Evolutionary conservation across 2,797 vertebrate genomes (phyloP).

Genomic region (Coilia nasus): DNA sequence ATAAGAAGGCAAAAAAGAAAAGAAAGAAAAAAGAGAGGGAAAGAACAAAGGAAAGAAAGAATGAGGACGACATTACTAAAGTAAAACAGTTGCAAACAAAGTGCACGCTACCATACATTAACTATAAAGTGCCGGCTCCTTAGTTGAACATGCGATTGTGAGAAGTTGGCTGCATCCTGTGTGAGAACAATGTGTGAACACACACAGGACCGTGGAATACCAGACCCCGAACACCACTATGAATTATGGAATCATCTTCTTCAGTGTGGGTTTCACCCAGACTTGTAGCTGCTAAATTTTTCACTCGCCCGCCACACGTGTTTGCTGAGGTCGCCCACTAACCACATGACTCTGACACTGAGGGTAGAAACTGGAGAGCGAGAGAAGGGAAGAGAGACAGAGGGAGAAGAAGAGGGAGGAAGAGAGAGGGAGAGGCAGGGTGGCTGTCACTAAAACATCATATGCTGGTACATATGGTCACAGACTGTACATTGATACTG

Average conservation of each 20-base stretch:
- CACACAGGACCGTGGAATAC: background rate
- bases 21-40: no score
- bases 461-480: slow-evolving; percentile 1
- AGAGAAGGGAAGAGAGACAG: background rate
- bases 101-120: background rate
- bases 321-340: background rate
- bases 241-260: slow-evolving; percentile 35
- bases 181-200: background rate
- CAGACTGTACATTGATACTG: background rate
- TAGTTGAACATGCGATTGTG: background rate
- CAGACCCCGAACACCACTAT: slow-evolving; percentile 17
- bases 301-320: background rate
- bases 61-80: no score
- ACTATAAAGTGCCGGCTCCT: background rate
- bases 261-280: slow-evolving; percentile 39
- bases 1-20: no score
- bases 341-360: background rate
- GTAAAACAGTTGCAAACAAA: no score
- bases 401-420: no score
- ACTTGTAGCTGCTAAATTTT: slow-evolving; percentile 26
- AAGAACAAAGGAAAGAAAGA: no score
- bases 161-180: background rate
- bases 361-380: background rate
- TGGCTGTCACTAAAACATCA: slow-evolving; percentile 17
- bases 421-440: no score